Percentiles rank a stretch among this genome's conserved stretches.
phyloP scores from a whole-genome alignment of 35 echinoderm and acorn worm genomes.

The Heliocidaris erythrogramma region DNA sequence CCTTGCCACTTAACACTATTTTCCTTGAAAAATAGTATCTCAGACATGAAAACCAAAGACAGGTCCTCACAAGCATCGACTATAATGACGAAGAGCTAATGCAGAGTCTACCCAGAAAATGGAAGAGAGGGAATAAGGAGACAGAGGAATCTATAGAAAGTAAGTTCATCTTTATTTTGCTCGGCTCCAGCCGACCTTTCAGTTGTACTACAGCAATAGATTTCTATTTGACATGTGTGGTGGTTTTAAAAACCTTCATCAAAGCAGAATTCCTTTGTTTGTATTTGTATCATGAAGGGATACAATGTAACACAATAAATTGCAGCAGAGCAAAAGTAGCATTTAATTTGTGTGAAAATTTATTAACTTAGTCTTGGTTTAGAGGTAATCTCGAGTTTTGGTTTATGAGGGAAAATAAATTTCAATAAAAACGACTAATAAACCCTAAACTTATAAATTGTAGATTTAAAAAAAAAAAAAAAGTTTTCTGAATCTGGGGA shows the following conservation, averaged over 20 bases:
- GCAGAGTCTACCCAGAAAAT: conserved; percentile 32
- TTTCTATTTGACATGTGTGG: too few relatives aligned
- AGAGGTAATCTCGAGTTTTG: too few relatives aligned
- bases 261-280: background rate
- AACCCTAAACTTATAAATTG: too few relatives aligned
- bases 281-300: background rate
- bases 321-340: background rate
- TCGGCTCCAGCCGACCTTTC: background rate
- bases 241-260: background rate
- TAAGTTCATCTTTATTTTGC: background rate
- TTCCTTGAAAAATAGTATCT: background rate
- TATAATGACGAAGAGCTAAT: conserved; percentile 50
- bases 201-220: background rate
- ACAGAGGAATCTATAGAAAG: conserved; percentile 31
- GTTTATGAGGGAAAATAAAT: too few relatives aligned
- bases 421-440: too few relatives aligned
- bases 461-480: too few relatives aligned
- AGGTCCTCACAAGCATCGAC: conserved; percentile 35
- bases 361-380: too few relatives aligned
- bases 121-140: conserved; percentile 19
- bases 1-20: background rate
- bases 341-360: background rate
- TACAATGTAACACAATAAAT: background rate
- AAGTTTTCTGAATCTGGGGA: too few relatives aligned
- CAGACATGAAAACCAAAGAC: conserved; percentile 54